Base-by-base conservation (phyloP, 2,797 vertebrate genomes). In the Heterohyrax brucei region DNA sequence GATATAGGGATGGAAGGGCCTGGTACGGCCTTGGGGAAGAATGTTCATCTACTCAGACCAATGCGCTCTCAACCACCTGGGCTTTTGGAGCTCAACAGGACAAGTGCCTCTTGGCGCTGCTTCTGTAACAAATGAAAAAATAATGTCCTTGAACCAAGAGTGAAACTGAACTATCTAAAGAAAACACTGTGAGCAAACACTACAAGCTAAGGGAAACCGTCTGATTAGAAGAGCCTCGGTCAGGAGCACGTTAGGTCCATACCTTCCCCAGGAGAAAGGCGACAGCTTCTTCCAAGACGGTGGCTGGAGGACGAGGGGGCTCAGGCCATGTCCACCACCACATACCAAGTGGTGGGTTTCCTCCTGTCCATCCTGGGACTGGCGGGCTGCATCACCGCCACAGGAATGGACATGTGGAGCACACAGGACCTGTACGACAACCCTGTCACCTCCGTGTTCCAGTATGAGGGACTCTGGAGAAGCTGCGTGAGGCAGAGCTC, bases 321-420 rank as follows among this genome's bases (percentile, higher is more conserved):
- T 66, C 7, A 30, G 85, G 84, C 95, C 96, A 99, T 99, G 99
- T 98, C 99, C 56, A 98, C 98, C 62, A 99, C 99, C 72, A 92
- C 98, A 75, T 98, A 98, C 92, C 99, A 99, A 97, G 97, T 99
- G 91, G 98, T 98, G 93, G 99, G 99, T 18, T 99, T 99, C 97
- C 96, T 99, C 24, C 87, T 99, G 96, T 98, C 98, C 0, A 56
- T 78, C 0, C 92, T 99, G 97, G 99, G 99, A 1, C 93, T 99
- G 0, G 99, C 98, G 6, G 98, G 99, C 81, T 99, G 98, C 97
- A 99, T 99, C 2, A 95, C 98, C 0, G 98, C 99, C 86, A 99
- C 99, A 0, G 98, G 95, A 24, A 98, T 99, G 98, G 99, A 99
- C 97, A 98, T 97, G 98, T 99, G 99, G 99, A 99, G 98, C 96